phyloP scores from a whole-genome alignment of 1,140 invertebrate species.

The Dufourea novaeangliae region DNA sequence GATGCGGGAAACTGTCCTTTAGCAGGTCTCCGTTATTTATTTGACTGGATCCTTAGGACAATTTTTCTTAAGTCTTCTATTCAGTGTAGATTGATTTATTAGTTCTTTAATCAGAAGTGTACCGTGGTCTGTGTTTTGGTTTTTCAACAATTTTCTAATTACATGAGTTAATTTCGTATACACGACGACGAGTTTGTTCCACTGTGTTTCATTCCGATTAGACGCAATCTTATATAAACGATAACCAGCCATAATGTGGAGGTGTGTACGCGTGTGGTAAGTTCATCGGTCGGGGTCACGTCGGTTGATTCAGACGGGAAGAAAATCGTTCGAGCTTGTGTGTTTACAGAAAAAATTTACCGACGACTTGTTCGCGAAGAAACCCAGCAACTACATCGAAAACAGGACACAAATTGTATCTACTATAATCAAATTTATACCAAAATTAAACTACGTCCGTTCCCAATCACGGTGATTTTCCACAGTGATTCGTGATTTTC shows the following conservation, averaged over 20 bases:
- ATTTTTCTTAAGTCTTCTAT: too few species aligned
- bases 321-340: conserved; percentile 26
- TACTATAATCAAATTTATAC: not conserved
- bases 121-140: too few species aligned
- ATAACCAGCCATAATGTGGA: conserved; percentile 19
- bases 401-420: not conserved
- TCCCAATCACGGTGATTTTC: too few species aligned
- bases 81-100: too few species aligned
- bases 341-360: conserved; percentile 25
- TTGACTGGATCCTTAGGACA: too few species aligned
- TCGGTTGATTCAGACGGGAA: conserved; percentile 41
- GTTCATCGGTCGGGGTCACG: conserved; percentile 44
- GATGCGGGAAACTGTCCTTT: too few species aligned
- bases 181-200: conserved; percentile 14
- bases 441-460: too few species aligned
- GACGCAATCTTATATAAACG: conserved; percentile 36
- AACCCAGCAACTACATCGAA: not conserved
- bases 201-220: conserved; percentile 41
- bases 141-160: not conserved
- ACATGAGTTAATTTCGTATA: too few species aligned
- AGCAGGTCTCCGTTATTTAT: too few species aligned
- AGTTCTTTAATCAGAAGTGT: too few species aligned
- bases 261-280: conserved; percentile 6
- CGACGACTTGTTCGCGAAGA: conserved; percentile 10
- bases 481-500: too few species aligned